Conservation (phyloP, 2,113 vertebrate genomes). For the Procapra przewalskii region DNA sequence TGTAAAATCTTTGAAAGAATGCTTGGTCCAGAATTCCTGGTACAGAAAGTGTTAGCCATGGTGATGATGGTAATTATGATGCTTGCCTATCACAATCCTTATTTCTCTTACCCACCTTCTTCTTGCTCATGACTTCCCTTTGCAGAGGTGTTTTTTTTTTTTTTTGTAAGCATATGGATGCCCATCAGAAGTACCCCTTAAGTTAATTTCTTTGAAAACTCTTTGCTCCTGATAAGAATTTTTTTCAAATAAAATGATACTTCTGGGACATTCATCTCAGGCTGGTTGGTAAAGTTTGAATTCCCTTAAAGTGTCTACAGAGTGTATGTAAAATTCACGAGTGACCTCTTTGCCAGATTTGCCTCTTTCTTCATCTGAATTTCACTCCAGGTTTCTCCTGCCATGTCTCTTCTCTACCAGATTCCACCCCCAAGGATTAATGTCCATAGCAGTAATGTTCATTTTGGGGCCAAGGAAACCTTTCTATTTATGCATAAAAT, state of each 20-base stretch:
- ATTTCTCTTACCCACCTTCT: neutral
- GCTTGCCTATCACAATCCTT: neutral
- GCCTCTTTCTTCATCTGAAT: neutral
- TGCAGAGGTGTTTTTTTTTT: neutral
- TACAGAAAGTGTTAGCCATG: neutral
- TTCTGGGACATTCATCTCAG: conserved; percentile 16
- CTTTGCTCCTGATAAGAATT: conserved; percentile 20
- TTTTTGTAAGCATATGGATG: neutral
- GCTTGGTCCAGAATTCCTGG: neutral
- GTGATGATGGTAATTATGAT: neutral
- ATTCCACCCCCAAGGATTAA: neutral
- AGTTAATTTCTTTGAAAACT: conserved; percentile 25
- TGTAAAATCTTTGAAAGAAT: neutral
- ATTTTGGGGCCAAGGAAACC: neutral
- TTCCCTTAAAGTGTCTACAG: neutral
- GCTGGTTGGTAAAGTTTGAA: conserved; percentile 2
- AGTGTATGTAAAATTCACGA: neutral
- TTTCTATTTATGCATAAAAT: conserved; percentile 24
- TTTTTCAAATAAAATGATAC: conserved; percentile 29
- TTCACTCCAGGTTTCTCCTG: neutral
- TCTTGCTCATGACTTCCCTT: neutral
- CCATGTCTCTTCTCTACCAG: neutral
- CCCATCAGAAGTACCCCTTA: neutral
- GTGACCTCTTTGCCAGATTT: neutral
- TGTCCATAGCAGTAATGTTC: conserved; percentile 8